Conservation (phyloP, 2,888 invertebrate genomes). For the Callyntrura guangdongensis region DNA sequence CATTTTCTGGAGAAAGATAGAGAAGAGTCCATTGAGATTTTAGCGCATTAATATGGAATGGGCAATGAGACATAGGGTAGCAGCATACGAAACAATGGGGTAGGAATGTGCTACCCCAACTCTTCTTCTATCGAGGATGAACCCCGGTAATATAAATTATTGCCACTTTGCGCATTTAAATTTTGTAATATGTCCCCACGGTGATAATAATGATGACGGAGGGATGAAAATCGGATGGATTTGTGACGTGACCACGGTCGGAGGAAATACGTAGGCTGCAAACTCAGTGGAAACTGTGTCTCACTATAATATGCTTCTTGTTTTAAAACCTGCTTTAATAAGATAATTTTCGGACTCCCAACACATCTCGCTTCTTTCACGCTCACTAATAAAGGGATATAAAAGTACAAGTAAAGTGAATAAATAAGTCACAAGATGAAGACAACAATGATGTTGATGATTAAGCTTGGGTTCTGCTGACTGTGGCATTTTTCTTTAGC, state of each 20-base stretch:
- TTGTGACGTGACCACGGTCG: conserved; percentile 52
- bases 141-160: conserved; percentile 20
- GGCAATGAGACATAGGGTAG: conserved; percentile 30
- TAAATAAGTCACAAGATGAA: conserved; percentile 53
- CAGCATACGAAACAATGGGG: background rate
- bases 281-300: background rate
- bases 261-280: conserved; percentile 12
- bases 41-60: conserved; percentile 33
- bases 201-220: conserved; percentile 4
- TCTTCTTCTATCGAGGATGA: background rate
- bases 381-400: background rate
- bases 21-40: conserved; percentile 31
- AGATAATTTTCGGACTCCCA: conserved; percentile 65
- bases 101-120: background rate
- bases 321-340: conserved; percentile 64
- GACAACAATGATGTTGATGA: conserved; percentile 12
- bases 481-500: conserved; percentile 70
- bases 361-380: conserved; percentile 23
- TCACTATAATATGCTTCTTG: background rate
- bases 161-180: conserved; percentile 61
- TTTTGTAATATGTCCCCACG: conserved; percentile 22
- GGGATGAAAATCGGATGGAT: conserved; percentile 49
- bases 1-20: conserved; percentile 14
- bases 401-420: conserved; percentile 31
- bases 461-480: conserved; percentile 9